These are phyloP conservation scores for Columba livia DNA, from an alignment of 2,113 vertebrate species.

Conservation along the genomic window DNA sequence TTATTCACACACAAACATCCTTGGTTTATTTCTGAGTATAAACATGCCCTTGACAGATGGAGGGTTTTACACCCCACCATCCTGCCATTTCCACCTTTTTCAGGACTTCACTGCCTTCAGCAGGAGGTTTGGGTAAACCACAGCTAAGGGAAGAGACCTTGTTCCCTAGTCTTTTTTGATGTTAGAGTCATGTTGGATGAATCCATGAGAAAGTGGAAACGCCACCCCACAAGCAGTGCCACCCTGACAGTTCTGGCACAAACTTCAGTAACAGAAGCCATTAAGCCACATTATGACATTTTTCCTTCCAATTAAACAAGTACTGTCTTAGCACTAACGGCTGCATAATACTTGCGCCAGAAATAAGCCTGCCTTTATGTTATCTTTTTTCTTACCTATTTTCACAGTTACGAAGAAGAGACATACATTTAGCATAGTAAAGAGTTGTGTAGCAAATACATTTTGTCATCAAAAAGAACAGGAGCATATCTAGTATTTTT, in stretches of 20 bases:
- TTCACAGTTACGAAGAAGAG: not conserved
- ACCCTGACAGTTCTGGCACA: not conserved
- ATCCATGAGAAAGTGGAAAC: not conserved
- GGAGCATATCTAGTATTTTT: not conserved
- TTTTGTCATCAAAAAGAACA: slow-evolving; percentile 3
- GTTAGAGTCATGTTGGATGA: not conserved
- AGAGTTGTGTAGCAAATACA: not conserved
- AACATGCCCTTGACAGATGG: not conserved
- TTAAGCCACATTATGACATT: not conserved
- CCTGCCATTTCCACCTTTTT: not conserved
- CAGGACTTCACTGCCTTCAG: not conserved
- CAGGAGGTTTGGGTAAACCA: not conserved
- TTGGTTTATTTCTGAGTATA: not conserved
- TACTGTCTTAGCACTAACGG: not conserved
- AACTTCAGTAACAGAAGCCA: not conserved
- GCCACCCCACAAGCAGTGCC: not conserved
- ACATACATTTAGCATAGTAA: not conserved
- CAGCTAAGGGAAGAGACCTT: fast-evolving
- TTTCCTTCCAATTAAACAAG: slow-evolving; percentile 19
- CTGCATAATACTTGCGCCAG: not conserved
- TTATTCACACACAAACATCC: not conserved
- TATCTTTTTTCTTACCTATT: not conserved
- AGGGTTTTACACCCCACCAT: not conserved
- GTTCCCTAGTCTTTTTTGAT: not conserved
- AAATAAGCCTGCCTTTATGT: not conserved